Conservation (phyloP, 2,113 vertebrate species). For the Hippocampus zosterae region DNA sequence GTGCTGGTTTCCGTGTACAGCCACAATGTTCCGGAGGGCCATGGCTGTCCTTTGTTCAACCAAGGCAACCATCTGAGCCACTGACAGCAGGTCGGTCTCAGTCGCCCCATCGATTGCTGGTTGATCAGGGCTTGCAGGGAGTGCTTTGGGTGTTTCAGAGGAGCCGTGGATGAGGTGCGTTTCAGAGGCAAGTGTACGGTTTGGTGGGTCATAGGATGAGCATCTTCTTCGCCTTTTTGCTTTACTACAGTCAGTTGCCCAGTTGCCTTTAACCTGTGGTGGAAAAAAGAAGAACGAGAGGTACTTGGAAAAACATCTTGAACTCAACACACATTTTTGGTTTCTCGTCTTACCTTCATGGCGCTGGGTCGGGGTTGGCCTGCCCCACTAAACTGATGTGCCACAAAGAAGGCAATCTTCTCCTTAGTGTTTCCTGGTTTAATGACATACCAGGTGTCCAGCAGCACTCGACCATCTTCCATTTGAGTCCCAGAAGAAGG, state of each 20-base stretch:
- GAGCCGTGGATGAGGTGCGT: slow-evolving; percentile 34
- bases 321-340: background rate
- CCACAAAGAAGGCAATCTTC: slow-evolving; percentile 95
- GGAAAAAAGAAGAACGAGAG: background rate
- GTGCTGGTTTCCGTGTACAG: slow-evolving; percentile 57
- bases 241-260: slow-evolving; percentile 87
- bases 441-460: slow-evolving; percentile 97
- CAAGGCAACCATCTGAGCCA: slow-evolving; percentile 92
- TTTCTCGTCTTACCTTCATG: slow-evolving; percentile 75
- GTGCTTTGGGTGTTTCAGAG: slow-evolving; percentile 11
- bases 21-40: slow-evolving; percentile 78
- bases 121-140: slow-evolving; percentile 36
- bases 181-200: slow-evolving; percentile 58
- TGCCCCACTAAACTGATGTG: slow-evolving; percentile 83
- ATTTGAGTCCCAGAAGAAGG: slow-evolving; percentile 57
- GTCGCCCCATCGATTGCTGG: slow-evolving; percentile 46
- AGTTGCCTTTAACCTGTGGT: slow-evolving; percentile 84
- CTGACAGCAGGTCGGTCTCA: slow-evolving; percentile 82
- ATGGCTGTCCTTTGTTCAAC: slow-evolving; percentile 85
- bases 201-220: slow-evolving; percentile 79
- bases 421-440: slow-evolving; percentile 97
- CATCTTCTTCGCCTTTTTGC: slow-evolving; percentile 86
- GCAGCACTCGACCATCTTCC: slow-evolving; percentile 85
- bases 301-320: background rate
- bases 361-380: slow-evolving; percentile 75